Conservation (phyloP, 2,888 invertebrate species). For the Rotaria socialis region DNA sequence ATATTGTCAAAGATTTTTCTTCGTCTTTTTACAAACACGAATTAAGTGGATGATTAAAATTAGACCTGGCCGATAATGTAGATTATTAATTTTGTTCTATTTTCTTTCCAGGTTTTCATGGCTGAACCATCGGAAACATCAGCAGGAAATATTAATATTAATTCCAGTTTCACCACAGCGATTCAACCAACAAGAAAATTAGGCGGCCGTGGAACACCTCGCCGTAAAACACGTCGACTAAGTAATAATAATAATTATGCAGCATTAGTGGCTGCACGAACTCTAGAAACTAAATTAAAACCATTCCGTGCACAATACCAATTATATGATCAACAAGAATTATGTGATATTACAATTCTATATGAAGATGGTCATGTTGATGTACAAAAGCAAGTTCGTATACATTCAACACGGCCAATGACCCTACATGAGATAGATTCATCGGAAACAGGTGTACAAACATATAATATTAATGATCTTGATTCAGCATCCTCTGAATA, state of each 20-base stretch:
- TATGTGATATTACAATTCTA: not conserved
- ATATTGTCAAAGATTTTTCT: too few relatives aligned
- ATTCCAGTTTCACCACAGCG: not conserved
- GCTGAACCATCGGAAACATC: not conserved
- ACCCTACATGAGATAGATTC: not conserved
- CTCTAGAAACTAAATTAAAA: constrained; percentile 20
- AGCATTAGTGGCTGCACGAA: not conserved
- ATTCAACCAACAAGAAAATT: not conserved
- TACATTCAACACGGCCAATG: not conserved
- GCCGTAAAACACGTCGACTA: not conserved
- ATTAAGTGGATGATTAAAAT: too few relatives aligned
- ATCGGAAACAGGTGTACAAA: not conserved
- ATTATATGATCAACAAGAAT: not conserved
- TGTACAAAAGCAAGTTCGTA: not conserved
- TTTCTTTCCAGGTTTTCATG: not conserved
- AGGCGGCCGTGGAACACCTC: constrained; percentile 16
- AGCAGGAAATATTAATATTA: not conserved
- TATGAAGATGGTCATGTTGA: constrained; percentile 15
- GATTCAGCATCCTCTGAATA: not conserved
- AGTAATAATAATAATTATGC: not conserved
- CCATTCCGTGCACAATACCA: constrained; percentile 11
- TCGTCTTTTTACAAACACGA: too few relatives aligned
- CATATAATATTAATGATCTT: not conserved
- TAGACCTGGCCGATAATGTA: too few relatives aligned
- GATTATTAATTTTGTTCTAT: not conserved